Conservation (phyloP, 1,140 invertebrate genomes). For the Drosophila equinoxialis region DNA sequence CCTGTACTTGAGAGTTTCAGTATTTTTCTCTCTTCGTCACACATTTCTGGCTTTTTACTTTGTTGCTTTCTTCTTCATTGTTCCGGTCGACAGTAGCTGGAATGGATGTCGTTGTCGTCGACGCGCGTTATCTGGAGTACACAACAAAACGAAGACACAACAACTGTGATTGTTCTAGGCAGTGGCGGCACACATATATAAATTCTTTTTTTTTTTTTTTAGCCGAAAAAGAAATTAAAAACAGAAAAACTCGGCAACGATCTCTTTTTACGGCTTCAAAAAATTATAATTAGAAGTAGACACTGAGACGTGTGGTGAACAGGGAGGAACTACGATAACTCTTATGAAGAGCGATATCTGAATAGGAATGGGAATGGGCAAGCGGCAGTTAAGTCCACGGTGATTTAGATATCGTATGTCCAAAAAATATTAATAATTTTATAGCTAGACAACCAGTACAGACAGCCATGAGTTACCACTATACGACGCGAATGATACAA, state of each 20-base stretch:
- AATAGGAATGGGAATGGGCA: slow-evolving; percentile 25
- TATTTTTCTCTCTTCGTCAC: slow-evolving; percentile 41
- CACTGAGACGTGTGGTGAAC: not conserved
- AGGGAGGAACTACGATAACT: not conserved
- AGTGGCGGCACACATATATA: slow-evolving; percentile 23
- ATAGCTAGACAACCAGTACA: slow-evolving; percentile 32
- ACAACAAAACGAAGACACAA: slow-evolving; percentile 17
- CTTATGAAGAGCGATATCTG: slow-evolving; percentile 48
- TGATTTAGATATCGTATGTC: slow-evolving; percentile 53
- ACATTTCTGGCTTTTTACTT: slow-evolving; percentile 60
- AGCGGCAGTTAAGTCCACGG: slow-evolving; percentile 30
- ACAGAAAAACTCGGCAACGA: slow-evolving; percentile 45
- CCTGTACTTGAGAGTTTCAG: slow-evolving; percentile 44
- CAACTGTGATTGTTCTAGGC: slow-evolving; percentile 21
- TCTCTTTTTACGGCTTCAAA: slow-evolving; percentile 49
- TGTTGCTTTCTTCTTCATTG: slow-evolving; percentile 71
- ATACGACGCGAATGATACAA: slow-evolving; percentile 63
- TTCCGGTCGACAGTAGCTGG: slow-evolving; percentile 62
- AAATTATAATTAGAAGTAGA: slow-evolving; percentile 53
- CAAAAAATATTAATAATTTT: slow-evolving; percentile 18
- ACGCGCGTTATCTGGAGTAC: slow-evolving; percentile 71
- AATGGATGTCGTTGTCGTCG: slow-evolving; percentile 45
- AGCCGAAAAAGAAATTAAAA: slow-evolving; percentile 37
- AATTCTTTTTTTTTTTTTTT: slow-evolving; percentile 6
- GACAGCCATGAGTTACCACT: slow-evolving; percentile 66